Conservation (phyloP, 2,113 vertebrate species). For the Platysteira castanea region DNA sequence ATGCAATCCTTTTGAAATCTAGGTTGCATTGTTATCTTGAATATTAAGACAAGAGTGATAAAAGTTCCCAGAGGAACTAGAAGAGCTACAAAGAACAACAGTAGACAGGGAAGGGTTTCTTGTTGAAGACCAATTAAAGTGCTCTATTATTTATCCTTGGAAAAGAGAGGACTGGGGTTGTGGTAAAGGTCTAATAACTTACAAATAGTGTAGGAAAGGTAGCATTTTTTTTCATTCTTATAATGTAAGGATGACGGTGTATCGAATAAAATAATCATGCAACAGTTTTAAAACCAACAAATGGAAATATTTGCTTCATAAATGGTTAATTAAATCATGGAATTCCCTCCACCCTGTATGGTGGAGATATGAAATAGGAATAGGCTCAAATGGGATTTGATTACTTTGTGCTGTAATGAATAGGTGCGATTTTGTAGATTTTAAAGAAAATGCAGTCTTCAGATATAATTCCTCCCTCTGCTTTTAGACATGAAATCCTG, state of each 20-base stretch:
- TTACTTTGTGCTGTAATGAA: not conserved
- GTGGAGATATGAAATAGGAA: not conserved
- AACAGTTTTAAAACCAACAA: not conserved
- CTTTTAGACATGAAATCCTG: not conserved
- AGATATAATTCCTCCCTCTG: not conserved
- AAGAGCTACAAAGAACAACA: not conserved
- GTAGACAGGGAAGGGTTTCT: not conserved
- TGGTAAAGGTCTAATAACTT: not conserved
- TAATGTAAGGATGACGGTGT: not conserved
- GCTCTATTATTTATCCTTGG: not conserved
- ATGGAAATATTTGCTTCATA: not conserved
- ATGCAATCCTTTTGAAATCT: not conserved
- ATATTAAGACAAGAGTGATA: not conserved
- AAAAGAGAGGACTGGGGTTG: not conserved
- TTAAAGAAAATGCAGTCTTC: not conserved
- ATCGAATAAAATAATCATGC: not conserved
- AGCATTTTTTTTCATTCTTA: not conserved
- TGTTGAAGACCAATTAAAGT: not conserved
- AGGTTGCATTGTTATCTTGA: not conserved
- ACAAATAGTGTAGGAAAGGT: not conserved
- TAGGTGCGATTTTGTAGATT: not conserved
- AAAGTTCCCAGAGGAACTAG: not conserved
- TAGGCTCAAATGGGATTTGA: not conserved
- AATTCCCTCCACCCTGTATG: not conserved
- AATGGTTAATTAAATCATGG: not conserved